Percentiles rank a stretch among this genome's conserved stretches.
Conservation (phyloP, 2,113 vertebrate genomes). For the Pagrus major region DNA sequence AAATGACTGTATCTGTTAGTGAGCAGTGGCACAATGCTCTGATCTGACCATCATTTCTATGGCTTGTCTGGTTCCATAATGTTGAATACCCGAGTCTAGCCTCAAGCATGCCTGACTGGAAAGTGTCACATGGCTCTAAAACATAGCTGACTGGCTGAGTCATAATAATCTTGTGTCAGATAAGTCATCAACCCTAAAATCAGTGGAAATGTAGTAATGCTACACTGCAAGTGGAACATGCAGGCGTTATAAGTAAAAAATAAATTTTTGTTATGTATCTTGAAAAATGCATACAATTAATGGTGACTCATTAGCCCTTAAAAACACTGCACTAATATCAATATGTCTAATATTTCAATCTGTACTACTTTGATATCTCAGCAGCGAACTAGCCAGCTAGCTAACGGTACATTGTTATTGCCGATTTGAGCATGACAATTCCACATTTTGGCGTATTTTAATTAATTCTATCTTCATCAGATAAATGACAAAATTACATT, state of each 20-base stretch:
- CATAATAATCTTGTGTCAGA: background rate
- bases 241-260: background rate
- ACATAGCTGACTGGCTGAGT: slow-evolving; percentile 17
- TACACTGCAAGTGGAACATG: background rate
- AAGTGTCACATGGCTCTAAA: slow-evolving; percentile 9
- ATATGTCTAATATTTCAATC: too few relatives aligned
- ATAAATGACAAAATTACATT: too few relatives aligned
- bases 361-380: too few relatives aligned
- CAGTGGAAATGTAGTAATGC: background rate
- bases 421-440: too few relatives aligned
- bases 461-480: too few relatives aligned
- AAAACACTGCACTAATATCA: too few relatives aligned
- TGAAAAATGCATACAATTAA: background rate
- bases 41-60: slow-evolving; percentile 50
- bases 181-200: background rate
- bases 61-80: slow-evolving; percentile 27
- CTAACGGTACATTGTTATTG: too few relatives aligned
- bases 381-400: too few relatives aligned
- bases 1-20: slow-evolving; percentile 73
- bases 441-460: too few relatives aligned
- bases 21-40: slow-evolving; percentile 57
- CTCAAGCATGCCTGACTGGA: slow-evolving; percentile 7
- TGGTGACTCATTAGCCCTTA: background rate
- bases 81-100: slow-evolving; percentile 26
- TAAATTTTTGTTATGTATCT: background rate